Percentiles rank a stretch among this genome's conserved stretches.
Evolutionary conservation across 1,140 invertebrate genomes (phyloP).

Genomic region (Cydia splendana): DNA sequence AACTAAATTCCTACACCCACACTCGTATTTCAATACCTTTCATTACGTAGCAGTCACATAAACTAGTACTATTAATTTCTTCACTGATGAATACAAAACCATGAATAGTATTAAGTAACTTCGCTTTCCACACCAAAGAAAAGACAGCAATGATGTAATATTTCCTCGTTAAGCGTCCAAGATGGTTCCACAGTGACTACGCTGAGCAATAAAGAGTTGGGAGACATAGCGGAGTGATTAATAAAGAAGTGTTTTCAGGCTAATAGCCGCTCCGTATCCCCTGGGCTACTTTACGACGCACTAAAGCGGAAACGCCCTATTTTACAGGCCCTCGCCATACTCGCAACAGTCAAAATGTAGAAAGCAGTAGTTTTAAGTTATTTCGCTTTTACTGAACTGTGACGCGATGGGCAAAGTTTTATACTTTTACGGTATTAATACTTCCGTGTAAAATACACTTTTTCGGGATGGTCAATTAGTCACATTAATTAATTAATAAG

Average conservation of each 20-base stretch:
- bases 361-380: too few relatives aligned
- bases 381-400: too few relatives aligned
- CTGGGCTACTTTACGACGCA: slow-evolving; percentile 27
- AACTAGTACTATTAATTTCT: not conserved
- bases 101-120: not conserved
- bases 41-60: too few relatives aligned
- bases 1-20: too few relatives aligned
- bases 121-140: not conserved
- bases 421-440: too few relatives aligned
- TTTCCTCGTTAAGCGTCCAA: not conserved
- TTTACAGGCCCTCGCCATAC: slow-evolving; percentile 24
- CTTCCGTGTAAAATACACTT: not conserved
- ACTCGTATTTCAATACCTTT: too few relatives aligned
- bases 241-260: slow-evolving; percentile 32
- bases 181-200: not conserved
- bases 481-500: too few relatives aligned
- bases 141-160: not conserved
- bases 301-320: slow-evolving; percentile 32
- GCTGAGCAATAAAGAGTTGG: slow-evolving; percentile 21
- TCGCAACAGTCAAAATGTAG: not conserved
- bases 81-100: not conserved
- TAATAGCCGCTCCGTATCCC: slow-evolving; percentile 28
- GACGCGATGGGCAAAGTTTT: too few relatives aligned
- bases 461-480: too few relatives aligned
- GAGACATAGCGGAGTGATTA: slow-evolving; percentile 17